Evolutionary conservation across 2,113 vertebrate species (phyloP).

Genomic region (Saccopteryx bilineata): DNA sequence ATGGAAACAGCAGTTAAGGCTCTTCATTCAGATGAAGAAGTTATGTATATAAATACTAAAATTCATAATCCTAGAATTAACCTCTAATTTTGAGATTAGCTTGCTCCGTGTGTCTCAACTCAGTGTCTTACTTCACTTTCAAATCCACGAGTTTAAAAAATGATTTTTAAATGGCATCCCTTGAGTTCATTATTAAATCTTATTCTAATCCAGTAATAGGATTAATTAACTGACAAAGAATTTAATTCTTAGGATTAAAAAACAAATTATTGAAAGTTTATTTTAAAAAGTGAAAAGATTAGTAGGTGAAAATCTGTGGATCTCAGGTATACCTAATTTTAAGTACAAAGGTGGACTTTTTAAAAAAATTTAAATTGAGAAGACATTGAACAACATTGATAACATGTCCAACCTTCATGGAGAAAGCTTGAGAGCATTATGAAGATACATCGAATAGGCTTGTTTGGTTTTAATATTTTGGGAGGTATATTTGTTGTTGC

Average conservation of each 20-base stretch:
- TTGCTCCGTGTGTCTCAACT: conserved; percentile 39
- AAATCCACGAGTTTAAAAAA: conserved; percentile 59
- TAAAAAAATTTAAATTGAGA: neutral
- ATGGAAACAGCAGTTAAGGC: conserved; percentile 49
- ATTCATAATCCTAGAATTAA: conserved; percentile 67
- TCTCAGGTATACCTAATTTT: neutral
- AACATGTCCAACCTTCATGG: neutral
- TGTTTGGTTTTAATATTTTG: neutral
- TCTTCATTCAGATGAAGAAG: conserved; percentile 63
- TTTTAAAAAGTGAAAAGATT: neutral
- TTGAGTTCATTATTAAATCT: conserved; percentile 62
- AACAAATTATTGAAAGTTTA: neutral
- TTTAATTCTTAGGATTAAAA: conserved; percentile 42
- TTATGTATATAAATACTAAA: conserved; percentile 34
- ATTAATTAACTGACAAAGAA: conserved; percentile 69
- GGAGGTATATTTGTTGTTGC: neutral
- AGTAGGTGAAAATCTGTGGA: neutral
- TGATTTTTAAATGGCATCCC: conserved; percentile 59
- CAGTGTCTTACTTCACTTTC: conserved; percentile 64
- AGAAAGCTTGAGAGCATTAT: neutral
- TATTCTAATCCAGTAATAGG: conserved; percentile 70
- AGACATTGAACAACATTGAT: neutral
- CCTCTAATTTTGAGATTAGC: conserved; percentile 67
- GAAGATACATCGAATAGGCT: neutral
- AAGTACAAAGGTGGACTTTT: neutral